Conservation (phyloP, 2,113 vertebrate species). For the Grammomys surdaster region DNA sequence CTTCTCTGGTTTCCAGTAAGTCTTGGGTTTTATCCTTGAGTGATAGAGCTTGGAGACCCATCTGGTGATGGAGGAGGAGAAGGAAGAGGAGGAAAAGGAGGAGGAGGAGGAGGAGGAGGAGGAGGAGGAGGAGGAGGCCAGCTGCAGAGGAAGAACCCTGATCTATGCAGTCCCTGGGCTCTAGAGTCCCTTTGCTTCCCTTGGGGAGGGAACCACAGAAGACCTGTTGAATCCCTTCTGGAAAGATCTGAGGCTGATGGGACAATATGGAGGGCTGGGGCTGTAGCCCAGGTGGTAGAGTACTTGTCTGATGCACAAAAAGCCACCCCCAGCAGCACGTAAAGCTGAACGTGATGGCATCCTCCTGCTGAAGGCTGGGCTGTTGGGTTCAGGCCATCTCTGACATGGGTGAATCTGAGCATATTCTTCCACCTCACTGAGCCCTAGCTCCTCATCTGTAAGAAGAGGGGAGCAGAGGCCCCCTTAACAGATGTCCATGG, state of each 20-base stretch:
- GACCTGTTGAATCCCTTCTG: background rate
- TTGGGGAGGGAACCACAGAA: background rate
- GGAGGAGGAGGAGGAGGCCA: background rate
- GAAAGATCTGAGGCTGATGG: background rate
- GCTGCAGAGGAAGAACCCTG: fast-evolving
- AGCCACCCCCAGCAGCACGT: background rate
- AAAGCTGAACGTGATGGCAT: background rate
- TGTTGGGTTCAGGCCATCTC: background rate
- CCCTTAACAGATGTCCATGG: fast-evolving
- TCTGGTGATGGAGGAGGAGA: background rate
- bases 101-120: background rate
- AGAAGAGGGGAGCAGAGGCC: background rate
- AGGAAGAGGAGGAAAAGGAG: too few species aligned
- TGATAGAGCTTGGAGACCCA: background rate
- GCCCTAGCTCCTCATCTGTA: background rate
- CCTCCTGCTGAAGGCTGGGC: background rate
- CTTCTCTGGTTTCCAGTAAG: background rate
- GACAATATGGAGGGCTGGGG: background rate
- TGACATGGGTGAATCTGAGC: background rate
- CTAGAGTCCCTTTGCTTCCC: background rate
- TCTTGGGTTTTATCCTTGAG: background rate
- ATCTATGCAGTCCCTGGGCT: background rate
- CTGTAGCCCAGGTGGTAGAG: background rate
- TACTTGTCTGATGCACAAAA: background rate
- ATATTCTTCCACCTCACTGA: background rate